Evolutionary conservation across 2,888 invertebrate species (phyloP).

Genomic region (Pomacea canaliculata): DNA sequence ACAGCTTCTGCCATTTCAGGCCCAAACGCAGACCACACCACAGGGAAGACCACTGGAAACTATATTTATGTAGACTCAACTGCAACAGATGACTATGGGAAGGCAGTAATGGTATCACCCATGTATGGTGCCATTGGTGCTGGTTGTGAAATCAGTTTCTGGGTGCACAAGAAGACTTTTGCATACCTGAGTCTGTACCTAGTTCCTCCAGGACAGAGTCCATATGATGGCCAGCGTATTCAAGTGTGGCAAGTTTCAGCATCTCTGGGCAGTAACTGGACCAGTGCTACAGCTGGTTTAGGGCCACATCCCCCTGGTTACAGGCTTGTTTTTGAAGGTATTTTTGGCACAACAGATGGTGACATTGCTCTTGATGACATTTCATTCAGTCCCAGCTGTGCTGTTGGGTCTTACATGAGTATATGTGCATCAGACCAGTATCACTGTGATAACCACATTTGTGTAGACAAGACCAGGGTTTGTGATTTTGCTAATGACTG

Average conservation of each 20-base stretch:
- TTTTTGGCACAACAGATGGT: constrained; percentile 21
- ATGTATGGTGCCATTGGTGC: constrained; percentile 47
- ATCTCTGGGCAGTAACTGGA: constrained; percentile 50
- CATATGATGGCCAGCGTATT: constrained; percentile 24
- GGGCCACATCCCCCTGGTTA: constrained; percentile 50
- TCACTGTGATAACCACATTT: constrained; percentile 50
- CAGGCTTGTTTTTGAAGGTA: constrained; percentile 48
- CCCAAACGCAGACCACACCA: constrained; percentile 59
- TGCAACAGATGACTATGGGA: constrained; percentile 45
- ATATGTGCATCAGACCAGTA: constrained; percentile 53
- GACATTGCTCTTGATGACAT: constrained; percentile 64
- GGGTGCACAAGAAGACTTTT: constrained; percentile 42
- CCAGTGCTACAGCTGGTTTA: constrained; percentile 49
- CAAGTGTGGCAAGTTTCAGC: constrained; percentile 26
- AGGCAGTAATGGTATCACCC: constrained; percentile 51
- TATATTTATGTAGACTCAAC: constrained; percentile 55
- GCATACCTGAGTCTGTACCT: constrained; percentile 45
- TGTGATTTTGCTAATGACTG: constrained; percentile 66
- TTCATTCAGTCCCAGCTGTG: constrained; percentile 49
- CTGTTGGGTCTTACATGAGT: constrained; percentile 31
- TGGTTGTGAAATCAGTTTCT: constrained; percentile 53
- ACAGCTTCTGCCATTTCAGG: constrained; percentile 51
- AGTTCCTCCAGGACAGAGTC: constrained; percentile 41
- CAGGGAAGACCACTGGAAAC: constrained; percentile 46
- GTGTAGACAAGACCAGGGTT: constrained; percentile 46